These are phyloP conservation scores for Ovibos moschatus DNA, from an alignment of 2,113 vertebrate species.

Conservation along the genomic window DNA sequence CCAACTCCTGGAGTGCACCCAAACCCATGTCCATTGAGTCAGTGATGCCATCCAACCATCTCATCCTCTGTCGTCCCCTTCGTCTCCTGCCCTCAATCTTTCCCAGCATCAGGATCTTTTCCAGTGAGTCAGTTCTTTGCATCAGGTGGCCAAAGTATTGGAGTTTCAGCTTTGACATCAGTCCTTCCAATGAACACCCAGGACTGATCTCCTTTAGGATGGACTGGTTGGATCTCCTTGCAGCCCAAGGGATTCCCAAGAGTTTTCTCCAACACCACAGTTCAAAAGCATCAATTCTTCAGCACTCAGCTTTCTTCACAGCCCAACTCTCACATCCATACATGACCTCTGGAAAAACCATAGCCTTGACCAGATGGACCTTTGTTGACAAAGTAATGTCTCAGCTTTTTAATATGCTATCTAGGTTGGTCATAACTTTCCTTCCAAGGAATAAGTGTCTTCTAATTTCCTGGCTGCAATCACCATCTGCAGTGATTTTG, in stretches of 20 bases:
- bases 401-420: not conserved
- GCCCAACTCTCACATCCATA: no score
- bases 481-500: not conserved
- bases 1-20: rapidly evolving
- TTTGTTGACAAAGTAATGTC: not conserved
- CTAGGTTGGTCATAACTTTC: not conserved
- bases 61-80: not conserved
- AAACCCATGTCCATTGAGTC: not conserved
- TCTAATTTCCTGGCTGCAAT: not conserved
- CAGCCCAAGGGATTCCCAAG: not conserved
- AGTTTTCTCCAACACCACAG: not conserved
- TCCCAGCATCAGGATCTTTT: not conserved
- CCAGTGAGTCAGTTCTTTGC: rapidly evolving
- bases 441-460: not conserved
- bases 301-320: not conserved
- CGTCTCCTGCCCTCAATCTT: not conserved
- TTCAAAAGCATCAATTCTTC: not conserved
- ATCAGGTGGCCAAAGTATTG: not conserved
- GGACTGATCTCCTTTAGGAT: not conserved
- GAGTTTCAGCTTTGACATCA: not conserved
- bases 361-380: not conserved
- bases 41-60: not conserved
- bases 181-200: not conserved
- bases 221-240: not conserved
- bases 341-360: no score